These are phyloP conservation scores for Verasper variegatus DNA, from an alignment of 2,113 vertebrate species.

Conservation along the genomic window DNA sequence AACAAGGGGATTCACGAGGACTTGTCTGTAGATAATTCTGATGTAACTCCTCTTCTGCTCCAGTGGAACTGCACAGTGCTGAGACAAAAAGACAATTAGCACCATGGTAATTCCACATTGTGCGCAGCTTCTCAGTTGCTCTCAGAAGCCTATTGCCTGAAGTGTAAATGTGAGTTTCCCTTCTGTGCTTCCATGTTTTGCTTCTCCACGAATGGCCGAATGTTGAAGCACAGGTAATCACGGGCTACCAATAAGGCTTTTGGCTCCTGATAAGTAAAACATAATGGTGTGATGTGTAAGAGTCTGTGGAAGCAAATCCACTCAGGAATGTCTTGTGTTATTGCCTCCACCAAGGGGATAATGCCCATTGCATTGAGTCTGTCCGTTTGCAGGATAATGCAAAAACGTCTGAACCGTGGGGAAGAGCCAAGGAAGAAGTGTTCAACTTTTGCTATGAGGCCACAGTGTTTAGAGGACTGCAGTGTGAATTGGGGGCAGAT, in stretches of 20 bases:
- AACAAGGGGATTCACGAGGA: slow-evolving; percentile 42
- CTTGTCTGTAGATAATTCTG: slow-evolving; percentile 60
- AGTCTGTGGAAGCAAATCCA: slow-evolving; percentile 15
- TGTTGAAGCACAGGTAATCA: slow-evolving; percentile 28
- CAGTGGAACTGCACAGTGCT: slow-evolving; percentile 25
- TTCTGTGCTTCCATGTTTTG: slow-evolving; percentile 5
- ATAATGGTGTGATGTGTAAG: slow-evolving; percentile 22
- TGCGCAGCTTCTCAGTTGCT: slow-evolving; percentile 17
- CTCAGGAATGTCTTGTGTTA: slow-evolving; percentile 24
- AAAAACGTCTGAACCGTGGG: neutral
- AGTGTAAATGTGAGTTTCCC: slow-evolving; percentile 35
- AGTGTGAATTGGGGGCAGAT: no score
- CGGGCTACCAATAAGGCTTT: slow-evolving; percentile 15
- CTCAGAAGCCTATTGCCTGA: slow-evolving; percentile 10
- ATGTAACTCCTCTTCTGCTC: slow-evolving; percentile 49
- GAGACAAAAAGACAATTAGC: slow-evolving; percentile 51
- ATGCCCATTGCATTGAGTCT: neutral
- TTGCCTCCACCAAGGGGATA: neutral
- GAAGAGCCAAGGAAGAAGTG: neutral
- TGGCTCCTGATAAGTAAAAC: neutral
- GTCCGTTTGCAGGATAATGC: neutral
- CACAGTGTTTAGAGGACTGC: no score
- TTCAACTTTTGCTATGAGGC: no score
- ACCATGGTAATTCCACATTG: slow-evolving; percentile 23
- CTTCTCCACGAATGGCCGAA: slow-evolving; percentile 13